Evolutionary conservation across 2,888 invertebrate genomes (phyloP).

Genomic region (Spodoptera exigua): DNA sequence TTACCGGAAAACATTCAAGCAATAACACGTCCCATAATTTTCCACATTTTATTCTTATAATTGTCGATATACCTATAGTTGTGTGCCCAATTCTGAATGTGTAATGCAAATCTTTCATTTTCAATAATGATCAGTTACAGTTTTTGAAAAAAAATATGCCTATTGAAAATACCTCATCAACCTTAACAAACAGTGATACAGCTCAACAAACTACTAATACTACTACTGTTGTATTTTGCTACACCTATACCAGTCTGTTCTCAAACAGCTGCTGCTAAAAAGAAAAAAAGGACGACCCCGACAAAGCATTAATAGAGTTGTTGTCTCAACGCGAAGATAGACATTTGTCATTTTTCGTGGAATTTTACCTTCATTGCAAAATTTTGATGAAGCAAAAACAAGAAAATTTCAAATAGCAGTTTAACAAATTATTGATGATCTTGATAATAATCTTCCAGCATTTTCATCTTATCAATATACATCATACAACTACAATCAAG

Average conservation of each 20-base stretch:
- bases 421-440: too few species aligned
- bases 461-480: too few species aligned
- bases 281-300: conserved; percentile 20
- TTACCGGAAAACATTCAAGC: too few species aligned
- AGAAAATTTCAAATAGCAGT: too few species aligned
- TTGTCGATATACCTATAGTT: conserved; percentile 21
- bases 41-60: conserved; percentile 19
- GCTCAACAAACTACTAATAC: conserved; percentile 22
- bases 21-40: too few species aligned
- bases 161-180: conserved; percentile 34
- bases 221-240: conserved; percentile 25
- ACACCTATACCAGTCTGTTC: conserved; percentile 32
- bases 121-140: conserved; percentile 18
- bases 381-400: too few species aligned
- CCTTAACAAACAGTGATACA: too few species aligned
- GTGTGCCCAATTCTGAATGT: conserved; percentile 27
- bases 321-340: too few species aligned
- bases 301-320: conserved; percentile 29
- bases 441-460: too few species aligned
- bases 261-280: conserved; percentile 24
- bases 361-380: too few species aligned
- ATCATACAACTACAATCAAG: too few species aligned
- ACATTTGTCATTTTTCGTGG: too few species aligned
- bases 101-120: conserved; percentile 23
- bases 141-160: conserved; percentile 32